These are phyloP conservation scores for Speoplatyrhinus poulsoni DNA, from an alignment of 2,113 vertebrate species.

Conservation along the genomic window DNA sequence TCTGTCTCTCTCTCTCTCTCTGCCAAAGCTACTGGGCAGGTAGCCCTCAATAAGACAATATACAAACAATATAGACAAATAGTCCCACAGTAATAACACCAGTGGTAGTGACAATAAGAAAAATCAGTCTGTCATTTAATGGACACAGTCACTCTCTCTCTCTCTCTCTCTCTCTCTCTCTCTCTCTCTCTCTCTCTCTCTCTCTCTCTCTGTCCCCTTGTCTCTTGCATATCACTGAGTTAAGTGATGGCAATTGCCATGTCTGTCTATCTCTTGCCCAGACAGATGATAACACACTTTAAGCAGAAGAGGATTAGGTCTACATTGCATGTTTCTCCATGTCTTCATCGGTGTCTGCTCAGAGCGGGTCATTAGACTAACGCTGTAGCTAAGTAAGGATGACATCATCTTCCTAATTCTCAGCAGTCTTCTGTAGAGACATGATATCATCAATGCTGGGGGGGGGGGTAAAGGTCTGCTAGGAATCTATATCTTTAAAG, in stretches of 20 bases:
- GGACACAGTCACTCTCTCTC: too few relatives aligned
- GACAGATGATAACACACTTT: constrained; percentile 1
- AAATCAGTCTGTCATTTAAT: too few relatives aligned
- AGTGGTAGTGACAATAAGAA: too few relatives aligned
- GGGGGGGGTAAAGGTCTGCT: neutral
- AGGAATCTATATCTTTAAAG: constrained; percentile 3
- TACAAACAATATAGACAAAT: too few relatives aligned
- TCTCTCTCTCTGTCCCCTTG: too few relatives aligned
- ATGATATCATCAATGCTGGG: constrained; percentile 31
- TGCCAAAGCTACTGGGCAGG: neutral
- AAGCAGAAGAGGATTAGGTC: neutral
- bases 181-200: too few relatives aligned
- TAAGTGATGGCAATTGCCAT: neutral
- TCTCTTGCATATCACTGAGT: too few relatives aligned
- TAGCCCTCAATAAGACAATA: too few relatives aligned
- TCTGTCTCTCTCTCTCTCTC: neutral
- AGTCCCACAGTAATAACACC: too few relatives aligned
- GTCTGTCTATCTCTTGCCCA: neutral
- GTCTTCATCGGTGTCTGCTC: neutral
- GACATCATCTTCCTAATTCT: constrained; percentile 19
- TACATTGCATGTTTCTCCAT: neutral
- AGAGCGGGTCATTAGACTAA: neutral
- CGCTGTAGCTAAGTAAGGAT: constrained; percentile 6
- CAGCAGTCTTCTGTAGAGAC: constrained; percentile 1
- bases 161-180: too few relatives aligned